Base-by-base conservation (phyloP, 92 coral and sea anemone genomes). In the Phymanthus crucifer region DNA sequence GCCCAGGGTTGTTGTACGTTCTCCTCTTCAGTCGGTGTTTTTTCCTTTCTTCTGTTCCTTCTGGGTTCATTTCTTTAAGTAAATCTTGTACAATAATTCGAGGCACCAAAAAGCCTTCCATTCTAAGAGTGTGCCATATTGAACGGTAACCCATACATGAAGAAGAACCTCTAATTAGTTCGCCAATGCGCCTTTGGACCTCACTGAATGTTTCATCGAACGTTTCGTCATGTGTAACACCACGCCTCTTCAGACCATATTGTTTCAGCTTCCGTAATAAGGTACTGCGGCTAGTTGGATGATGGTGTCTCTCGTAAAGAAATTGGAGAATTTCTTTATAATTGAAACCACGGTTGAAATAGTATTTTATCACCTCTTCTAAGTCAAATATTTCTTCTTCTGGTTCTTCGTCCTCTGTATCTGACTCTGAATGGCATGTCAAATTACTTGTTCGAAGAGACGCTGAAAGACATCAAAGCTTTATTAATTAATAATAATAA, bases 71-170 rank as follows among this genome's bases (percentile, higher is more conserved):
- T 64, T 85, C 93, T 74, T 78, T 83, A 46, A 89, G 69, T 70
- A 89, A 67, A 76, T 89, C 90, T 71, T 89, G 87, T 31, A 89
- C 93, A 64, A 84, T 79, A 72, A 73, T 67, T 54, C 86, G 79
- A 23, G 90, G 93, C 40, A 83, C 87, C 56, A 79, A 40, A 23
- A 89, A 34, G 16, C 92, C 92, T 82, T 89, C 89, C 90, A 84
- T 79, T 80, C 73, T 79, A 19, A 81, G 81, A 14, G 85, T 74
- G 52, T 89, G 92, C 92, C 92, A 85, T 56, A 85, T 89, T n/a
- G 72, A 33, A 29, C 81, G 6, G 18, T 76, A 54, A 33, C 80
- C 80, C 80, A 52, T 54, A 43, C 50, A 76, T 10, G 66, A 76
- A 0, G 70, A 34, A 46, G 78, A 40, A 23, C 78, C 78, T 54